Conservation (phyloP, 2,797 vertebrate species). For the Micropoecilia bifurca region DNA sequence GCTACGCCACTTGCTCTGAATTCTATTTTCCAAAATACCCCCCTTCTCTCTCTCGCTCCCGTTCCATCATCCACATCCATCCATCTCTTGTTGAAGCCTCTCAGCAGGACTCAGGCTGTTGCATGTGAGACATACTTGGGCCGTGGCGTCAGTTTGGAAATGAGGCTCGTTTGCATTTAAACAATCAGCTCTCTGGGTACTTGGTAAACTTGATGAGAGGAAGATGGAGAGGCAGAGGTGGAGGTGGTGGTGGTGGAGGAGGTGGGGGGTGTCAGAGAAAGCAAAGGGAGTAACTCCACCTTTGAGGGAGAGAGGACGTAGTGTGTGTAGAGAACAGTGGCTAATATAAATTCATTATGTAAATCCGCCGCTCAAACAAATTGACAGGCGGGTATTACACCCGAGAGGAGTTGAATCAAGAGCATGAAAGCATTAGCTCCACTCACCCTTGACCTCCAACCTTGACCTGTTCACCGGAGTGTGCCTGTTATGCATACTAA, state of each 20-base stretch:
- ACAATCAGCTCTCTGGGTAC: slow-evolving; percentile 74
- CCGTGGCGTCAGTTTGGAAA: slow-evolving; percentile 77
- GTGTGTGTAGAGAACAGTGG: slow-evolving; percentile 71
- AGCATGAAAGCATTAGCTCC: slow-evolving; percentile 80
- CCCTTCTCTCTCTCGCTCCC: slow-evolving; percentile 33
- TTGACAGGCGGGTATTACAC: slow-evolving; percentile 83
- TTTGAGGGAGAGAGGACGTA: slow-evolving; percentile 49
- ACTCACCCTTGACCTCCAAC: slow-evolving; percentile 79
- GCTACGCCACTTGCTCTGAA: slow-evolving; percentile 43
- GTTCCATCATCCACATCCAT: slow-evolving; percentile 69
- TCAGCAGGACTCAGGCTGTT: slow-evolving; percentile 65
- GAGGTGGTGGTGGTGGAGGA: background rate
- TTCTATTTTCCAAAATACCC: slow-evolving; percentile 46
- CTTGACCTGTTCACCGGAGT: slow-evolving; percentile 75
- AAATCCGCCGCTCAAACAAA: slow-evolving; percentile 85
- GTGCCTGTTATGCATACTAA: slow-evolving; percentile 78
- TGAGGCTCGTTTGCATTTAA: slow-evolving; percentile 79
- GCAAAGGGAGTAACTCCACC: slow-evolving; percentile 49
- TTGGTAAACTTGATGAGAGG: slow-evolving; percentile 75
- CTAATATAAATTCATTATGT: slow-evolving; percentile 86
- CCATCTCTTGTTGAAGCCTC: slow-evolving; percentile 68
- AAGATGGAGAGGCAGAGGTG: slow-evolving; percentile 44
- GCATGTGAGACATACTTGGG: slow-evolving; percentile 71
- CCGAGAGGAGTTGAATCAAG: slow-evolving; percentile 81
- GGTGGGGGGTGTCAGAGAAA: slow-evolving; percentile 26